Percentiles rank a stretch among this genome's conserved stretches.
phyloP scores from a whole-genome alignment of 1,140 invertebrate species.

The Cyrtorhinus lividipennis region DNA sequence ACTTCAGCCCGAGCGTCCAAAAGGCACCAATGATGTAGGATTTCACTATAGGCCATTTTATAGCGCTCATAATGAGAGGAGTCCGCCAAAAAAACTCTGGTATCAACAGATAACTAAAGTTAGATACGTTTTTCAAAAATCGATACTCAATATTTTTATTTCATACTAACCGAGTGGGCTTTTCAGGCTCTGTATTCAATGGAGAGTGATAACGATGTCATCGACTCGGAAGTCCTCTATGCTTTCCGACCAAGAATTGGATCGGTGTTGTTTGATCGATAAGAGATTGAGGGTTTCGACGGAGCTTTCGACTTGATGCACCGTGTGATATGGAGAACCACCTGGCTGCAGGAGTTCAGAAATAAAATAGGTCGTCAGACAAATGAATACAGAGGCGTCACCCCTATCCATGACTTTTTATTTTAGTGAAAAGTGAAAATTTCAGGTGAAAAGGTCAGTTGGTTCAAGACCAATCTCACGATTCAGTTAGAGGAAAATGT shows the following conservation, averaged over 20 bases:
- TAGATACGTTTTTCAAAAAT: not conserved
- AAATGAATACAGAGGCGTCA: no score
- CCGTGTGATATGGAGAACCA: slow-evolving; percentile 80
- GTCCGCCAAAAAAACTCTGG: slow-evolving; percentile 38
- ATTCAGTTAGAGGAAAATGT: no score
- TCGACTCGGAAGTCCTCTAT: slow-evolving; percentile 44
- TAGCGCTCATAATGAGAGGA: slow-evolving; percentile 64
- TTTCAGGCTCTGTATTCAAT: slow-evolving; percentile 18
- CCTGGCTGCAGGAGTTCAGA: slow-evolving; percentile 47
- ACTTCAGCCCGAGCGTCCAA: slow-evolving; percentile 64
- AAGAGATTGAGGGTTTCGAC: slow-evolving; percentile 59
- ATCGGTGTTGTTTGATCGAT: slow-evolving; percentile 54
- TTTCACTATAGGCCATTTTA: slow-evolving; percentile 75
- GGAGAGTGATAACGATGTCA: slow-evolving; percentile 23
- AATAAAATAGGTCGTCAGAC: no score
- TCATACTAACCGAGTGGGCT: no score
- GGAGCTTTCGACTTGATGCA: slow-evolving; percentile 66
- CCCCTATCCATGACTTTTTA: no score
- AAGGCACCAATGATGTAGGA: slow-evolving; percentile 68
- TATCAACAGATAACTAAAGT: slow-evolving; percentile 17
- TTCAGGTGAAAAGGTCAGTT: no score
- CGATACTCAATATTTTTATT: slow-evolving; percentile 19
- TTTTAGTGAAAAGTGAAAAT: no score
- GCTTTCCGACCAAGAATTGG: slow-evolving; percentile 78
- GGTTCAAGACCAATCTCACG: no score